Conservation (phyloP, 2,888 invertebrate species). For the Patella ulyssiponensis region DNA sequence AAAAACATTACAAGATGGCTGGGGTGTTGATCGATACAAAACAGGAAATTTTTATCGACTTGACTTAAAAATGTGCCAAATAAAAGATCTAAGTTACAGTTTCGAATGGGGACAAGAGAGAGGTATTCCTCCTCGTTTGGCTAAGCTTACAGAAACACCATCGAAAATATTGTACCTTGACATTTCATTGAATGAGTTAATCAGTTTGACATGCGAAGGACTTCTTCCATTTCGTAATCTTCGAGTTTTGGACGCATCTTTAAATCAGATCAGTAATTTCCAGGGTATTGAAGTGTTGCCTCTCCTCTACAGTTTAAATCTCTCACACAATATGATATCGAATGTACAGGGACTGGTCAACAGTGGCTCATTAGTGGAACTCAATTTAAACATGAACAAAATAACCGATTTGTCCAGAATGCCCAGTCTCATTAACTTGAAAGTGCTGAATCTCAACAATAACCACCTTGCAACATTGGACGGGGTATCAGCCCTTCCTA, state of each 20-base stretch:
- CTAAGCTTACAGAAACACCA: conserved; percentile 49
- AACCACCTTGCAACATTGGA: conserved; percentile 63
- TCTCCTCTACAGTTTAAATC: conserved; percentile 54
- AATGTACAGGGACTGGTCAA: conserved; percentile 52
- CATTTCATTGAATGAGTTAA: conserved; percentile 63
- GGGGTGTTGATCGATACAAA: conserved; percentile 46
- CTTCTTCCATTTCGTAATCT: conserved; percentile 54
- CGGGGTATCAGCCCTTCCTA: conserved; percentile 60
- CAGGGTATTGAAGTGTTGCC: conserved; percentile 59
- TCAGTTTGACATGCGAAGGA: conserved; percentile 50
- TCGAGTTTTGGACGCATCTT: conserved; percentile 59
- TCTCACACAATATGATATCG: conserved; percentile 62
- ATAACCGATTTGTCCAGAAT: conserved; percentile 56
- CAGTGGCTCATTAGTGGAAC: conserved; percentile 47
- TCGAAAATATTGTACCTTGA: conserved; percentile 55
- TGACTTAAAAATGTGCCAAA: conserved; percentile 67
- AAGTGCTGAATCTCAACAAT: conserved; percentile 60
- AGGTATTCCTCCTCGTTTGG: conserved; percentile 39
- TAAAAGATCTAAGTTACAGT: conserved; percentile 53
- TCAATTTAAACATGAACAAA: conserved; percentile 63
- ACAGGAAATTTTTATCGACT: conserved; percentile 55
- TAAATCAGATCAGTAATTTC: conserved; percentile 62
- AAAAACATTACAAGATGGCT: conserved; percentile 44
- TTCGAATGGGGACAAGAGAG: conserved; percentile 64
- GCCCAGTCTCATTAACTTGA: conserved; percentile 58